phyloP scores from a whole-genome alignment of 2,888 invertebrate species.

The Pristionchus mayeri region DNA sequence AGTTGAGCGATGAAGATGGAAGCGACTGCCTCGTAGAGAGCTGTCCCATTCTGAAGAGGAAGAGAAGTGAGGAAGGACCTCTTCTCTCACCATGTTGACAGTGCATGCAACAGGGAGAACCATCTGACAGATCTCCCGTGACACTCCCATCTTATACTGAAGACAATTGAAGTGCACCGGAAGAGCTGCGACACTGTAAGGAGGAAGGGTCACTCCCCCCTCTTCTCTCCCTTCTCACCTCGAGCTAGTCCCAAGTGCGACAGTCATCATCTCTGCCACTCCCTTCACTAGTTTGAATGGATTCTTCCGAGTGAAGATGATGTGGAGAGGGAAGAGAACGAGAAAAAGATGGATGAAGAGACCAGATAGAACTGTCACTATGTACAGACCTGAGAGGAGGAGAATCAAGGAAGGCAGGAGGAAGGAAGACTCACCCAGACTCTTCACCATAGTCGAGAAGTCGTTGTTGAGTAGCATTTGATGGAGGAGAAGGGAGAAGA shows the following conservation, averaged over 20 bases:
- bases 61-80: not conserved
- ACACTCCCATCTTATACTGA: conserved; percentile 36
- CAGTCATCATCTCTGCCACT: conserved; percentile 44
- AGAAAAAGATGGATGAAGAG: conserved; percentile 41
- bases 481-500: conserved; percentile 28
- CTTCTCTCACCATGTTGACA: conserved; percentile 41
- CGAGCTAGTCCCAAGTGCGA: conserved; percentile 46
- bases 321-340: conserved; percentile 29
- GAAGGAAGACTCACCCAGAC: not conserved
- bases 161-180: conserved; percentile 47
- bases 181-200: conserved; percentile 26
- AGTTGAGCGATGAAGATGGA: conserved; percentile 46
- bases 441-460: not conserved
- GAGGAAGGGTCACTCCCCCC: not conserved
- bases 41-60: conserved; percentile 24
- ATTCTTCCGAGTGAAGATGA: conserved; percentile 34
- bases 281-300: conserved; percentile 29
- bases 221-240: not conserved
- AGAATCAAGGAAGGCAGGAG: not conserved
- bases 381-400: conserved; percentile 28
- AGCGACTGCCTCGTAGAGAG: conserved; percentile 38
- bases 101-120: conserved; percentile 37
- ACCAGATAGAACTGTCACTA: conserved; percentile 29
- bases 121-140: conserved; percentile 19
- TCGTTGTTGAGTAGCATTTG: not conserved